Percentiles rank a stretch among this genome's conserved stretches.
Evolutionary conservation across 2,888 invertebrate species (phyloP).

Genomic region (Megaustenia siamemsis): DNA sequence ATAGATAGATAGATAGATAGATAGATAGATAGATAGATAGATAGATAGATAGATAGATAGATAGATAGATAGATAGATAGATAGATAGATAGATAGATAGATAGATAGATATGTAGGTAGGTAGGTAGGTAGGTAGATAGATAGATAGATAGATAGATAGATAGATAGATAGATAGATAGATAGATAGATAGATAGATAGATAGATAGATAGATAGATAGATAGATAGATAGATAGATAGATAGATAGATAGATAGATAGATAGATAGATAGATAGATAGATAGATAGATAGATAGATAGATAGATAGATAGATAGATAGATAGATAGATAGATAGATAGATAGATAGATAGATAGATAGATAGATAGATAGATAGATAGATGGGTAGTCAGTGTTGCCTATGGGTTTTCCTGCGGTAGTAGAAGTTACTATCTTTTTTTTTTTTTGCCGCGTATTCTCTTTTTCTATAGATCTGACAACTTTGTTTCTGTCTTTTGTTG

Average conservation of each 20-base stretch:
- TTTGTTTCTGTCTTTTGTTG: too few relatives aligned
- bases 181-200: too few relatives aligned
- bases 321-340: slow-evolving; percentile 1
- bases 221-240: too few relatives aligned
- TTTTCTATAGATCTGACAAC: too few relatives aligned
- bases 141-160: too few relatives aligned
- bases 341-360: slow-evolving; percentile 1
- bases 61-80: not conserved
- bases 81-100: not conserved
- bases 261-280: slow-evolving; percentile 1
- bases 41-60: not conserved
- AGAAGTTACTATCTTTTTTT: too few relatives aligned
- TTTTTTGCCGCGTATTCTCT: too few relatives aligned
- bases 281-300: not conserved
- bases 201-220: too few relatives aligned
- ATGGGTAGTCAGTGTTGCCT: too few relatives aligned
- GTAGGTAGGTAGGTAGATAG: too few relatives aligned
- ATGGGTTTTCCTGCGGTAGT: too few relatives aligned
- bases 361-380: slow-evolving; percentile 1
- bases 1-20: not conserved
- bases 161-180: not conserved
- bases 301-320: slow-evolving; percentile 1
- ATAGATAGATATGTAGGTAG: too few relatives aligned
- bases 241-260: not conserved
- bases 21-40: not conserved